Percentiles rank a stretch among this genome's conserved stretches.
Evolutionary conservation across 2,888 invertebrate genomes (phyloP).

Genomic region (Sinopyrophorus schimmeli): DNA sequence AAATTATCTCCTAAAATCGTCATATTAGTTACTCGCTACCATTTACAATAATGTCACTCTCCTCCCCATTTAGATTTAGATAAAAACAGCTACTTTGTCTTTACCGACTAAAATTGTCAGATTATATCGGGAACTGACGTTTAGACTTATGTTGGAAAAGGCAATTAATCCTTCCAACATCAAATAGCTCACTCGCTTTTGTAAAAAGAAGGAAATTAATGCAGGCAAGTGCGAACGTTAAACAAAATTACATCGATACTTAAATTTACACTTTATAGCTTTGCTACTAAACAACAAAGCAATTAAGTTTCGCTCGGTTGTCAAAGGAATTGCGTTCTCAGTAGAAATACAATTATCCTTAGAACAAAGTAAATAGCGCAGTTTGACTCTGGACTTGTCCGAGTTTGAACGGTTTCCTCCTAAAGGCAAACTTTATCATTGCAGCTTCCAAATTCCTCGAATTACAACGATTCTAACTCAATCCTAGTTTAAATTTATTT

Average conservation of each 20-base stretch:
- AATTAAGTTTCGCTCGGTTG: slow-evolving; percentile 43
- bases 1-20: slow-evolving; percentile 23
- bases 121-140: slow-evolving; percentile 19
- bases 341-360: slow-evolving; percentile 46
- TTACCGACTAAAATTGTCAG: slow-evolving; percentile 17
- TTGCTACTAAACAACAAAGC: slow-evolving; percentile 30
- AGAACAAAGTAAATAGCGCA: slow-evolving; percentile 42
- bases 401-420: slow-evolving; percentile 18
- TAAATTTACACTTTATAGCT: slow-evolving; percentile 27
- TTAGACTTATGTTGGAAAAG: slow-evolving; percentile 14
- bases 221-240: slow-evolving; percentile 15
- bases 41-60: slow-evolving; percentile 22
- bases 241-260: slow-evolving; percentile 22
- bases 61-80: slow-evolving; percentile 22
- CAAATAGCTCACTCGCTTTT: too few species aligned
- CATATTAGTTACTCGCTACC: slow-evolving; percentile 23
- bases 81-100: slow-evolving; percentile 26
- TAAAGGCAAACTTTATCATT: slow-evolving; percentile 25
- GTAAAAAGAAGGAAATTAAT: too few species aligned
- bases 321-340: slow-evolving; percentile 41
- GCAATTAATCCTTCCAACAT: slow-evolving; percentile 18
- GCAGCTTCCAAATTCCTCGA: slow-evolving; percentile 17
- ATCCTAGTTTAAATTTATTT: too few species aligned
- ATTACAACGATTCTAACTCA: slow-evolving; percentile 4
- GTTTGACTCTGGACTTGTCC: slow-evolving; percentile 30